Base-by-base conservation (phyloP, 2,888 invertebrate genomes). In the Protodeltote pygarga region DNA sequence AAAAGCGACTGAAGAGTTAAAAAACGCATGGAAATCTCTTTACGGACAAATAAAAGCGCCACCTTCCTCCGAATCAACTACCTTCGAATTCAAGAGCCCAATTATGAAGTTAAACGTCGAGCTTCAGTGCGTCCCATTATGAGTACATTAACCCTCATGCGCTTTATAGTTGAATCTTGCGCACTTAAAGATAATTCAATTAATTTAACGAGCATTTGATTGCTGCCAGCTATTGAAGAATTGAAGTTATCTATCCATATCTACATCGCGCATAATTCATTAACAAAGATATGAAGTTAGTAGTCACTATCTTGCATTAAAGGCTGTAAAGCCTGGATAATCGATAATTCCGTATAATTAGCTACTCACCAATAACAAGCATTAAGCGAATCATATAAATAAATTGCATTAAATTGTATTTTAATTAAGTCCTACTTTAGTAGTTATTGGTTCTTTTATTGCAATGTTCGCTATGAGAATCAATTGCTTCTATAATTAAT, bases 131-230 rank as follows among this genome's bases (percentile, higher is more conserved):
- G 27, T 20, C 1, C 4, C 13, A 40, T 45, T 44, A 34, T 6
- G 10, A 48, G 41, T 17, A 37, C 24, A 48, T 34, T 31, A 35
- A 34, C 33, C 29, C 25, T 29, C 25, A 5, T 29, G 17, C 6
- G 4, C n/a, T 17, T 17, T 19, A 24, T 8, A 25, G 9, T 23
- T 20, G 21, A 35, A 35, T 17, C 5, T 24, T 24, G 17, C 14
- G n/a, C 14, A 21, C 11, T 29, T 3, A 20, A 4, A 11, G 1
- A 3, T 21, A 31, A 25, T 29, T 31, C 9, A 34, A 42, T 41
- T 27, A 42, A 5, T 5, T 11, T 14, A n/a, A 28, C 29, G 24
- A 33, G 5, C 4, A 31, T 13, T 35, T 31, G n/a, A 35, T 15
- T 38, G 9, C 10, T 0, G 3, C 10, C 15, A 32, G 13, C 9